These are phyloP conservation scores for Syngnathoides biaculeatus DNA, from an alignment of 2,113 vertebrate species.

Conservation along the genomic window DNA sequence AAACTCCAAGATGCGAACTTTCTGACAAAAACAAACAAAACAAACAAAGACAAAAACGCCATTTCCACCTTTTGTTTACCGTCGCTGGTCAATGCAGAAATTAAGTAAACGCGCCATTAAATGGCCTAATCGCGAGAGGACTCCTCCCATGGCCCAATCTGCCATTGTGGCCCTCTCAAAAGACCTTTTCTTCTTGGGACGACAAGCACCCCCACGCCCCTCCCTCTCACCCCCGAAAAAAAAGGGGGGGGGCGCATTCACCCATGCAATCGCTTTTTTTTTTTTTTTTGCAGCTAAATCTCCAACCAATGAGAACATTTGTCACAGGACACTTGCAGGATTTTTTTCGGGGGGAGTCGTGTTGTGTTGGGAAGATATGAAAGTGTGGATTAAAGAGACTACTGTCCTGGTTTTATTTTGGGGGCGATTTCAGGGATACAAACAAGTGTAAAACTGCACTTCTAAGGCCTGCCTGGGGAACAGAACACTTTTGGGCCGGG, in stretches of 20 bases:
- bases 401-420: background rate
- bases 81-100: slow-evolving; percentile 82
- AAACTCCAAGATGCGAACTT: slow-evolving; percentile 16
- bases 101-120: slow-evolving; percentile 80
- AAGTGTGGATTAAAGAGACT: background rate
- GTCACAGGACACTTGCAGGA: slow-evolving; percentile 5
- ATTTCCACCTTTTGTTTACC: slow-evolving; percentile 76
- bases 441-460: too few species aligned
- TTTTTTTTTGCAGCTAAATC: slow-evolving; percentile 63
- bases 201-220: slow-evolving; percentile 75
- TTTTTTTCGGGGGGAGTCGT: background rate
- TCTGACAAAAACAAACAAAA: slow-evolving; percentile 49
- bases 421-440: too few species aligned
- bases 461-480: background rate
- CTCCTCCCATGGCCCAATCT: slow-evolving; percentile 80
- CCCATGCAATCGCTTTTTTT: slow-evolving; percentile 59
- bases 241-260: slow-evolving; percentile 45
- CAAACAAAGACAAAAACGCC: slow-evolving; percentile 66
- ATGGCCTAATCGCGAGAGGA: slow-evolving; percentile 78
- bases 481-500: too few species aligned
- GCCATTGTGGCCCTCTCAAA: slow-evolving; percentile 83
- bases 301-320: slow-evolving; percentile 55
- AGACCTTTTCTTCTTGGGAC: slow-evolving; percentile 83
- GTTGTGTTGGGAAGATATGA: background rate
- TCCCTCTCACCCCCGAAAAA: slow-evolving; percentile 35